phyloP scores from a whole-genome alignment of 2,797 vertebrate species.

The Melanotaenia trifasciata region DNA sequence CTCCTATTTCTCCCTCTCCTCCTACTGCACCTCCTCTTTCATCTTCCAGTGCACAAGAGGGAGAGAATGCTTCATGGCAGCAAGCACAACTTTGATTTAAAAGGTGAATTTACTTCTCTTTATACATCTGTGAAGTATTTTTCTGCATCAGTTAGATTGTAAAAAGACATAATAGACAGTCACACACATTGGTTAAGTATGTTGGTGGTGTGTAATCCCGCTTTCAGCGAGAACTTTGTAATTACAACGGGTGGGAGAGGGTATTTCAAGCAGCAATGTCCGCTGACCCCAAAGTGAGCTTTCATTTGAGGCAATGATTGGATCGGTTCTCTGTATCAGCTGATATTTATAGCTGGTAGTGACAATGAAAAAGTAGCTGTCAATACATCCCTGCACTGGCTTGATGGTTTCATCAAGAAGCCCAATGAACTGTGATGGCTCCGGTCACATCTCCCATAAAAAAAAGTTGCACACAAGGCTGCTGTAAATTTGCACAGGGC shows the following conservation, averaged over 20 bases:
- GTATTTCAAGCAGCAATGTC: slow-evolving; percentile 15
- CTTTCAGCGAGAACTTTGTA: not conserved
- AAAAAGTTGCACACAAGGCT: slow-evolving; percentile 5
- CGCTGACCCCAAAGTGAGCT: slow-evolving; percentile 6
- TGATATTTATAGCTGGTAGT: slow-evolving; percentile 14
- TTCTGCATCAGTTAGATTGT: slow-evolving; percentile 44
- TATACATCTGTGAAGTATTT: slow-evolving; percentile 35
- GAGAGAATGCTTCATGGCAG: slow-evolving; percentile 8
- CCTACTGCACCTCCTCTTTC: slow-evolving; percentile 54
- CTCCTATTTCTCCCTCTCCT: slow-evolving; percentile 57
- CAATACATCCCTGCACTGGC: not conserved
- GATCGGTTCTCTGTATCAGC: slow-evolving; percentile 23
- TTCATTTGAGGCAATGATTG: slow-evolving; percentile 25
- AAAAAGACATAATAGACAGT: slow-evolving; percentile 30
- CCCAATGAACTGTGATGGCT: slow-evolving; percentile 27
- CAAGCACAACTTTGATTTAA: slow-evolving; percentile 31
- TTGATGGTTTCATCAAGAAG: slow-evolving; percentile 43
- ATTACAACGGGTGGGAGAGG: slow-evolving; percentile 6
- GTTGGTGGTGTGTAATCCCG: slow-evolving; percentile 4
- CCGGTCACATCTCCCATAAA: slow-evolving; percentile 9
- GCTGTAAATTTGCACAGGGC: not conserved
- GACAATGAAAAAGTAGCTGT: slow-evolving; percentile 1
- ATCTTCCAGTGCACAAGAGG: slow-evolving; percentile 26
- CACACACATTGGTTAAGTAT: slow-evolving; percentile 1
- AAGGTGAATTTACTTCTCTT: slow-evolving; percentile 45